A percentile compares a stretch with the other conserved stretches of the same genome.
Evolutionary conservation across 2,888 invertebrate genomes (phyloP).

Genomic region (Eupithecia insigniata): DNA sequence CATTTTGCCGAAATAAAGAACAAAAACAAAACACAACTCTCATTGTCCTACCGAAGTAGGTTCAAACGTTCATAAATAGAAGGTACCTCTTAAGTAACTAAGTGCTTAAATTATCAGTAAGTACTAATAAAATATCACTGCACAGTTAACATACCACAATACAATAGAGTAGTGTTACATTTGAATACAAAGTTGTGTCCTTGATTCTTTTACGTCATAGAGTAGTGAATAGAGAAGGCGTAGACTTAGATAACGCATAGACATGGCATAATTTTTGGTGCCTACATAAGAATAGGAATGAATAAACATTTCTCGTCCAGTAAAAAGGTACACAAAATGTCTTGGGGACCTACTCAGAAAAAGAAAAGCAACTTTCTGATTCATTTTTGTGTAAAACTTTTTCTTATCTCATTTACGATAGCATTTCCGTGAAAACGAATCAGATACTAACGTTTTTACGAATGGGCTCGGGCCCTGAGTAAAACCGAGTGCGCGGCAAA

Average conservation of each 20-base stretch:
- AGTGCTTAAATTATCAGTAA: not conserved
- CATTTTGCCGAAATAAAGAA: not conserved
- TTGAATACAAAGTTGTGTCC: slow-evolving; percentile 19
- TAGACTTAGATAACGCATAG: slow-evolving; percentile 2
- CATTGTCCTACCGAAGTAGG: not conserved
- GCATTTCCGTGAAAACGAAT: too few species aligned
- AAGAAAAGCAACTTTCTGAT: too few species aligned
- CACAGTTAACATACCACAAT: not conserved
- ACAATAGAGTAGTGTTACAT: not conserved
- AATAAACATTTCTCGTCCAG: too few species aligned
- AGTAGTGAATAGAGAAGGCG: slow-evolving; percentile 5
- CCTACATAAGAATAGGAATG: too few species aligned
- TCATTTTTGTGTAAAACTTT: too few species aligned
- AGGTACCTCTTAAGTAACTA: not conserved
- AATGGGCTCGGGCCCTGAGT: too few species aligned
- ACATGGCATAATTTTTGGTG: not conserved
- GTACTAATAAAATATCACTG: slow-evolving; percentile 3
- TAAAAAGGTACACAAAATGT: too few species aligned
- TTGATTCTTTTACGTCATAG: slow-evolving; percentile 22
- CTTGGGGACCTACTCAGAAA: too few species aligned
- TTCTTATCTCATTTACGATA: too few species aligned
- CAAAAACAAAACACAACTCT: not conserved
- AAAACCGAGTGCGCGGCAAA: too few species aligned
- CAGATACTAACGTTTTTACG: too few species aligned
- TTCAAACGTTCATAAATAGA: not conserved